These are phyloP conservation scores for Drosophila sordidapex DNA, from an alignment of 2,888 invertebrate species.

Conservation along the genomic window DNA sequence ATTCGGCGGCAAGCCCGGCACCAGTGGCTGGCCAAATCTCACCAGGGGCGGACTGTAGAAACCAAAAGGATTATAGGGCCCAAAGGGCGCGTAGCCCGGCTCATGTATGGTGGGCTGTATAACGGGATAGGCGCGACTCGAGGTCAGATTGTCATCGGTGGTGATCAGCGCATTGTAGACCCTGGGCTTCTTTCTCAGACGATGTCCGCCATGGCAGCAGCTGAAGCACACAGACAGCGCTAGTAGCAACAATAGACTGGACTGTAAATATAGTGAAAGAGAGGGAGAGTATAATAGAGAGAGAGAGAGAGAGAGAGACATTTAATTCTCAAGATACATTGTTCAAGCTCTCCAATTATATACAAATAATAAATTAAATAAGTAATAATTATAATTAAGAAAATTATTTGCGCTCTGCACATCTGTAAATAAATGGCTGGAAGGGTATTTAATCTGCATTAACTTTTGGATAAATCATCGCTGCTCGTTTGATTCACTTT, in stretches of 20 bases:
- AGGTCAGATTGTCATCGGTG: conserved; percentile 90
- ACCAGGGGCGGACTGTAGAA: conserved; percentile 80
- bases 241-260: conserved; percentile 57
- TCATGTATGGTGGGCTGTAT: conserved; percentile 90
- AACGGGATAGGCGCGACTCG: conserved; percentile 91
- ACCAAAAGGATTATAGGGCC: conserved; percentile 81
- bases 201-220: conserved; percentile 53
- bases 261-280: conserved; percentile 52
- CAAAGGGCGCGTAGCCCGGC: conserved; percentile 86
- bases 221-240: conserved; percentile 47
- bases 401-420: neutral
- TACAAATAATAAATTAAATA: neutral
- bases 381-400: neutral
- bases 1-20: conserved; percentile 77
- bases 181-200: conserved; percentile 87
- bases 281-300: neutral
- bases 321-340: neutral
- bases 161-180: conserved; percentile 93
- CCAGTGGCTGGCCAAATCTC: conserved; percentile 80
- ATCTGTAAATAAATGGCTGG: neutral
- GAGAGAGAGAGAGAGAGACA: neutral
- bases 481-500: conserved; percentile 20
- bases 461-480: neutral
- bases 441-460: neutral
- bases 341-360: too few species aligned